These are phyloP conservation scores for Eutolmus rufibarbis DNA, from an alignment of 2,888 invertebrate genomes.

Conservation along the genomic window DNA sequence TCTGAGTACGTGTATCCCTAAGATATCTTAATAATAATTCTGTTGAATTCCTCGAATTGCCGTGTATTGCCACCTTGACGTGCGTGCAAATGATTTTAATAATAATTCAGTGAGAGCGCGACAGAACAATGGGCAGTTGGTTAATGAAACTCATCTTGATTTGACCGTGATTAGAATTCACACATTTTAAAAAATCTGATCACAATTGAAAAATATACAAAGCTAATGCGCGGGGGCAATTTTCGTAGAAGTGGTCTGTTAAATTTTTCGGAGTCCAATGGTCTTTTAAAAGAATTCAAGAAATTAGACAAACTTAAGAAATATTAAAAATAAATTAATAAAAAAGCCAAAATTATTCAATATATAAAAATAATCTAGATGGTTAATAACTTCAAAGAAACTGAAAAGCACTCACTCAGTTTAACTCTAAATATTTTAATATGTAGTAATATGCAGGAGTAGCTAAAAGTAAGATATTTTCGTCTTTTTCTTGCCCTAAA, in stretches of 20 bases:
- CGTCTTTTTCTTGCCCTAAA: no score
- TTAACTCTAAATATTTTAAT: no score
- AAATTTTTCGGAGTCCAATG: neutral
- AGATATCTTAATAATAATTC: neutral
- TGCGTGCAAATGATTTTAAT: neutral
- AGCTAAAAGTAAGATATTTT: no score
- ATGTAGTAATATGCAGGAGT: no score
- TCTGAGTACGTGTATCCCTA: neutral
- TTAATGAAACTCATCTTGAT: constrained; percentile 44
- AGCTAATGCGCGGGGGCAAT: neutral
- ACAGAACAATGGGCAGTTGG: constrained; percentile 29
- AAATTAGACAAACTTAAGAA: no score
- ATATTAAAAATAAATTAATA: no score
- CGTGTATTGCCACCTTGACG: neutral
- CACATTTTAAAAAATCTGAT: neutral
- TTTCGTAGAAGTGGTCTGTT: neutral
- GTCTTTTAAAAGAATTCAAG: neutral
- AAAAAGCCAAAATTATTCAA: no score
- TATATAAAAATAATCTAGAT: no score
- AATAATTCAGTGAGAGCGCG: neutral
- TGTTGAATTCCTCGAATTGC: neutral
- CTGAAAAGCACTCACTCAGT: no score
- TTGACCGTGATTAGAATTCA: constrained; percentile 42
- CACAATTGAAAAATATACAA: neutral
- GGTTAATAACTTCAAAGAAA: no score